Base-by-base conservation (phyloP, 2,113 vertebrate species). In the Thamnaconus septentrionalis region DNA sequence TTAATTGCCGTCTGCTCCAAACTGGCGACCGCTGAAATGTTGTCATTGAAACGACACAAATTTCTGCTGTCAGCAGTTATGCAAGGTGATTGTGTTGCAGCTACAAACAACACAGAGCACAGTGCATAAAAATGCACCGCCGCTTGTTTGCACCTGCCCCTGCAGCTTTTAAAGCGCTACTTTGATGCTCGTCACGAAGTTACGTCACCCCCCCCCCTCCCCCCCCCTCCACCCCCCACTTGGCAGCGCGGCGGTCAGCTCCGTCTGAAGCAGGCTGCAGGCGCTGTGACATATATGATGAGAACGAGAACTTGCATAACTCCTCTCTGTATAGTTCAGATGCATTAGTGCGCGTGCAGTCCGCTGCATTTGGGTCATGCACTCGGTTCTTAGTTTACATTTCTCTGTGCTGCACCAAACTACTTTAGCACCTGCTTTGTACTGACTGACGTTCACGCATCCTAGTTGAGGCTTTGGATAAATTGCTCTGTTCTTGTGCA, bases 221-320 rank as follows among this genome's bases (percentile, higher is more conserved):
- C 12, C 44, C 68, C 49, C 5, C 41, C 44, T 3, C 18, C 18
- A 1, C 18, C 18, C 18, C 18, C 18, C 18, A 31, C 18, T 31
- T 31, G 18, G 18, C 18, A 31, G 18, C 18, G 40, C 66, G 56
- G 47, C 12, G 57, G 57, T 81, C 78, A 71, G 61, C 43, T 56
- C 46, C 69, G 43, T 73, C 18, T 53, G 61, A 59, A 31, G 41
- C 47, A 48, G 41, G 62, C 64, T 56, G 70, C 61, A 56, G 54
- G 71, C 56, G 11, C 5, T 63, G 61, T 71, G 63, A 77, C 66
- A 69, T 44, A 55, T 43, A 74, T 75, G 4, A 71, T 59, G 43
- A 53, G n/a, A 73, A 62, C 54, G 53, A 71, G 39, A 64, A 72
- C 63, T 64, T 83, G 61, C 69, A 68, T 43, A 76, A 80, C 51